Percentiles rank a stretch among this genome's conserved stretches.
Evolutionary conservation across 2,888 invertebrate genomes (phyloP).

Genomic region (Plagodis dolabraria): DNA sequence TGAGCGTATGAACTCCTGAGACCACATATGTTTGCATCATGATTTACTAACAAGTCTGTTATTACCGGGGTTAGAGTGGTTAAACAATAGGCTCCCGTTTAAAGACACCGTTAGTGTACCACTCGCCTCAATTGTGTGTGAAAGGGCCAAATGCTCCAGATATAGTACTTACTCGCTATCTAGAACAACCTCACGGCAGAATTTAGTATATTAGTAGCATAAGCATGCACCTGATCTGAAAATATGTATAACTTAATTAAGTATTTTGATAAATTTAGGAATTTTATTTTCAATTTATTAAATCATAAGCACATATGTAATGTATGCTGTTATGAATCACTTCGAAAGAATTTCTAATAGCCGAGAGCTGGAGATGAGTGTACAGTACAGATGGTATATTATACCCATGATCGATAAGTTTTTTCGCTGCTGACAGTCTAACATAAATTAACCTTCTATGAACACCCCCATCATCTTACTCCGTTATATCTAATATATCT

Average conservation of each 20-base stretch:
- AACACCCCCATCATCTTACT: too few relatives aligned
- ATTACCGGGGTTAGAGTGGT: conserved; percentile 52
- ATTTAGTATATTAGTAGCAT: too few relatives aligned
- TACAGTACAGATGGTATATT: too few relatives aligned
- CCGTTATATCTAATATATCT: too few relatives aligned
- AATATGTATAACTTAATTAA: background rate
- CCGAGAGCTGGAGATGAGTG: too few relatives aligned
- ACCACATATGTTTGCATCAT: conserved; percentile 45
- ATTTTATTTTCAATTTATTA: background rate
- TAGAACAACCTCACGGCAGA: background rate
- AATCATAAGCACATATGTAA: too few relatives aligned
- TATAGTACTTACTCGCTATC: background rate
- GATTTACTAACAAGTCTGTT: conserved; percentile 56
- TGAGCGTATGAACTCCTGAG: conserved; percentile 49
- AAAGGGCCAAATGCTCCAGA: conserved; percentile 15
- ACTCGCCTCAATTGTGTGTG: conserved; percentile 26
- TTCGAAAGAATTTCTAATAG: too few relatives aligned
- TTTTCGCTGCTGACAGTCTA: too few relatives aligned
- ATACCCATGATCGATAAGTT: too few relatives aligned
- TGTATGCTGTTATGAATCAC: too few relatives aligned
- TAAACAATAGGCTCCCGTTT: conserved; percentile 48
- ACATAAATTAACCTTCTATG: too few relatives aligned
- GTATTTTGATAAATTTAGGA: background rate
- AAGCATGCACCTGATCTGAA: background rate
- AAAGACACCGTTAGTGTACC: conserved; percentile 22